phyloP scores from a whole-genome alignment of 2,113 vertebrate genomes.

The Cinclus mexicanus region DNA sequence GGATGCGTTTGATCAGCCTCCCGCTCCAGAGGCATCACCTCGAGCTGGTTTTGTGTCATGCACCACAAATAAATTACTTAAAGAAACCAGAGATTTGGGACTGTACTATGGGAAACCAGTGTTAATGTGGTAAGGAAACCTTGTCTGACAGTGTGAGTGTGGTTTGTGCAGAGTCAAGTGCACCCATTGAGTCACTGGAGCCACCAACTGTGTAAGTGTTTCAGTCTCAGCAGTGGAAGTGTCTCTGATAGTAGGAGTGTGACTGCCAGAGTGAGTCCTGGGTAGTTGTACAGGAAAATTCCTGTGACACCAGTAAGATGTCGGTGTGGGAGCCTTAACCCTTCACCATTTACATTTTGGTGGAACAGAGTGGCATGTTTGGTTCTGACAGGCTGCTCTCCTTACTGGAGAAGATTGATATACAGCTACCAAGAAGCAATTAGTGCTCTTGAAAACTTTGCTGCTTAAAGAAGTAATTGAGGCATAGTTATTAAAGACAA shows the following conservation, averaged over 20 bases:
- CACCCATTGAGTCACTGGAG: background rate
- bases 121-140: background rate
- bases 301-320: background rate
- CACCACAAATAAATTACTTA: background rate
- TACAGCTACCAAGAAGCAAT: background rate
- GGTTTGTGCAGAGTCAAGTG: background rate
- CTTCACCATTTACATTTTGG: background rate
- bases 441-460: background rate
- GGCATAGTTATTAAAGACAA: background rate
- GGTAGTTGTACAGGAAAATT: background rate
- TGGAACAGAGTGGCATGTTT: too few species aligned
- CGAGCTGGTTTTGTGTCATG: background rate
- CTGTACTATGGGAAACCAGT: background rate
- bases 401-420: background rate
- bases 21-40: background rate
- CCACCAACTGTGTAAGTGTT: background rate
- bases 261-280: background rate
- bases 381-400: background rate
- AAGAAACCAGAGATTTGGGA: background rate
- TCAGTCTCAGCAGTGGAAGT: background rate
- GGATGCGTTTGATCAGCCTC: background rate
- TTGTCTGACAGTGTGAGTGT: background rate
- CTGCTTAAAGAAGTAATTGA: background rate
- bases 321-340: background rate
- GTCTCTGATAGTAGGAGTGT: background rate